Base-by-base conservation (phyloP, 2,888 invertebrate genomes). In the Teleogryllus oceanicus region DNA sequence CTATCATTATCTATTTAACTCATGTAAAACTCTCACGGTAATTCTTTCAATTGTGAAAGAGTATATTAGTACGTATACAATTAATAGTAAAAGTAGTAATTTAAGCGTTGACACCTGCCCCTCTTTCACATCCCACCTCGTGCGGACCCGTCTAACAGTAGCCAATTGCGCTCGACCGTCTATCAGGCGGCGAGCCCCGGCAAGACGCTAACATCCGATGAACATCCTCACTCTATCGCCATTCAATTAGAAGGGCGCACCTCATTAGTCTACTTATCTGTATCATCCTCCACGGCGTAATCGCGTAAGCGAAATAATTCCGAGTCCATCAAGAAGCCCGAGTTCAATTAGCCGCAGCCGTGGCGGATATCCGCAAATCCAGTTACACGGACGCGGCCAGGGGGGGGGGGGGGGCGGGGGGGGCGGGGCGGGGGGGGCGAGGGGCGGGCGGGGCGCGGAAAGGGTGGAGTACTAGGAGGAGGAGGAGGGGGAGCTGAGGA, bases 201-300 rank as follows among this genome's bases (percentile, higher is more conserved):
- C 62, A n/a, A 62, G n/a, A 8, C 62, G 16, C 11, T 62, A 62
- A 62, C 62, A 13, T 62, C 62, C 62, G n/a, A 62, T 62, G 62
- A 62, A 62, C 62, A 62, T 62, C n/a, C 62, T 62, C 62, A n/a
- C 62, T 62, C 62, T 62, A 62, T 62, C 62, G 62, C 62, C 62
- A 62, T 62, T 62, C 62, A 62, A 62, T 62, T 62, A 62, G 16
- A 62, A 62, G 62, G 62, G 62, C n/a, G 62, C 62, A 62, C 62
- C 62, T 62, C 62, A 62, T 62, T 62, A 62, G 62, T 62, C 62
- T 62, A 62, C 62, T 62, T 62, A 62, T 62, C 62, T 62, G 16
- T 62, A 62, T 62, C 62, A 62, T 62, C 62, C 62, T 62, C 62
- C 3, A 62, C 62, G 62, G 62, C 13, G 62, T 62, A 62, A 62